Conservation (phyloP, 2,113 vertebrate species). For the Sebastes schlegelii region DNA sequence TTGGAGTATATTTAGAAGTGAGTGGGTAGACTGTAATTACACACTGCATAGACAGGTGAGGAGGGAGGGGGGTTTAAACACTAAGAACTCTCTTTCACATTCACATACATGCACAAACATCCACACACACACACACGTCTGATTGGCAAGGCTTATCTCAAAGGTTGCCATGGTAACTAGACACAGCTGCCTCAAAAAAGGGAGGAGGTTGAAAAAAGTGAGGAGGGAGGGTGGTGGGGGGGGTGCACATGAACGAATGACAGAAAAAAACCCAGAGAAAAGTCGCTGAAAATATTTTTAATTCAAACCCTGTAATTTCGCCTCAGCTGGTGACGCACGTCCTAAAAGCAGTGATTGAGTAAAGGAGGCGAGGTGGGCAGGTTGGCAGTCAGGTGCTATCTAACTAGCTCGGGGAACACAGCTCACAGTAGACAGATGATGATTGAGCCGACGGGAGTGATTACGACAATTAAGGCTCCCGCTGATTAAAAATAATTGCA, state of each 20-base stretch:
- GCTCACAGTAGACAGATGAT: slow-evolving; percentile 47
- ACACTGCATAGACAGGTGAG: slow-evolving; percentile 64
- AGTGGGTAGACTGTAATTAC: slow-evolving; percentile 83
- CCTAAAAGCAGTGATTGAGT: slow-evolving; percentile 52
- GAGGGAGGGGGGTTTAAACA: slow-evolving; percentile 45
- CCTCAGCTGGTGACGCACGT: slow-evolving; percentile 48
- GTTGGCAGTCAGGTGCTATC: slow-evolving; percentile 46
- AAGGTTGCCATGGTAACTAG: slow-evolving; percentile 81
- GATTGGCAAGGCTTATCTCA: slow-evolving; percentile 74
- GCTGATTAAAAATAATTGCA: slow-evolving; percentile 49
- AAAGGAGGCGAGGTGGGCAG: slow-evolving; percentile 29
- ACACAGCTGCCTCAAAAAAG: slow-evolving; percentile 66
- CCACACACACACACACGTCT: slow-evolving; percentile 16
- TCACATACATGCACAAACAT: background rate
- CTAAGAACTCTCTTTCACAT: slow-evolving; percentile 29
- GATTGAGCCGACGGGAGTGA: slow-evolving; percentile 44
- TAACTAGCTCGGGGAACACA: slow-evolving; percentile 39
- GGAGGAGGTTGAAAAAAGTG: slow-evolving; percentile 51
- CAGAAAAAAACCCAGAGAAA: slow-evolving; percentile 1
- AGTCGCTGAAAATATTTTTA: slow-evolving; percentile 46
- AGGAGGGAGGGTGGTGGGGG: background rate
- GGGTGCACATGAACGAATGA: slow-evolving; percentile 17
- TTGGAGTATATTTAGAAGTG: slow-evolving; percentile 77
- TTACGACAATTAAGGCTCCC: slow-evolving; percentile 50
- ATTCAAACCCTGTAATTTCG: slow-evolving; percentile 52